Evolutionary conservation across 2,888 invertebrate genomes (phyloP), one percentile per base, ranked within the genome.

Genomic region (Ischnus inquisitorius): DNA sequence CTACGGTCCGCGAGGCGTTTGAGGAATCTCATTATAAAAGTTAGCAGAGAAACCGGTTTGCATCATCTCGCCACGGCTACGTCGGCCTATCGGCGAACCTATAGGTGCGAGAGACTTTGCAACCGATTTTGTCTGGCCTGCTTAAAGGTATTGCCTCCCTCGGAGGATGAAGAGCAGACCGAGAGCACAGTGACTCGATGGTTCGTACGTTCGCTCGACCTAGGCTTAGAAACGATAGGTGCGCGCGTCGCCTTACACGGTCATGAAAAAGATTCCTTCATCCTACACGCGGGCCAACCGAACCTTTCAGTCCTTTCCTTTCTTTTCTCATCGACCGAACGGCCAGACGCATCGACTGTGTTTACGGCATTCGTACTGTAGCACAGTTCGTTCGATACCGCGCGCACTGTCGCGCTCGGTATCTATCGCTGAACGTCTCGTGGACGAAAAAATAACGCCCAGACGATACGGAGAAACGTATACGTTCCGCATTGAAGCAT

Each of bases 11-110:
- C 65, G 79, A 79, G 65, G 80, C 84, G 87, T 89, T 90, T 90
- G 86, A 90, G 87, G 89, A 88, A 90, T 90, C 88, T 90, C 89
- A 89, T 90, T 90, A 90, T 88, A 89, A 89, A 89, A 89, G 88
- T 90, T 89, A 86, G 86, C 84, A 85, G 86, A 81, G 82, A 86
- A 90, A 90, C 90, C 90, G 90, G 90, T 90, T 90, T 88, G 83
- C 87, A 86, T 87, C 86, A 85, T 85, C 86, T 85, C 85, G 84
- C 86, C 79, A 77, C 79, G 79, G 83, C 83, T 82, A 86, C 71
- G 81, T 85, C 64, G 34, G 79, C 68, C 54, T 64, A 76, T 68
- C 41, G 71, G 85, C 64, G 51, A 79, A 82, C 78, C 72, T 62
- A 65, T 75, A 76, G 81, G 83, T 65, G 83, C 74, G 75, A 87